Percentiles rank a stretch among this genome's conserved stretches.
These are phyloP conservation scores for Synanthedon vespiformis DNA, from an alignment of 2,888 invertebrate genomes.

Conservation along the genomic window DNA sequence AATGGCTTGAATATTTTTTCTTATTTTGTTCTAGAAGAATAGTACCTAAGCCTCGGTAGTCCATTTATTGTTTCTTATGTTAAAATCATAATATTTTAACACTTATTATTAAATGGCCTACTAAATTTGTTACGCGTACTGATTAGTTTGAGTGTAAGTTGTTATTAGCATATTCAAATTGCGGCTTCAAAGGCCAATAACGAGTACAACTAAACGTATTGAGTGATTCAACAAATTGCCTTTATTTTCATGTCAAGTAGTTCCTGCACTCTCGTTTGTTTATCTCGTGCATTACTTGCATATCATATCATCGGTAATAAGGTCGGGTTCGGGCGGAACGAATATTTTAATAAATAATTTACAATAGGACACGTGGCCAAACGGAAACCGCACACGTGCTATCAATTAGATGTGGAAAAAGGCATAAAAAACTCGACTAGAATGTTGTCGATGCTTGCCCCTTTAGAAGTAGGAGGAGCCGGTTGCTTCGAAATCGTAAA, in stretches of 20 bases:
- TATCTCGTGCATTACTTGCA: conserved; percentile 22
- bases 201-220: neutral
- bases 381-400: conserved; percentile 62
- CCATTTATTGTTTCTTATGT: too few relatives aligned
- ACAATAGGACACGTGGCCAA: conserved; percentile 56
- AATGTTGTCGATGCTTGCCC: conserved; percentile 31
- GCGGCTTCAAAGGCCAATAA: neutral
- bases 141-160: too few relatives aligned
- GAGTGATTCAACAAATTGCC: conserved; percentile 21
- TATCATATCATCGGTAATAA: conserved; percentile 22
- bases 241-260: conserved; percentile 39
- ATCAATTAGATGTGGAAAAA: conserved; percentile 55
- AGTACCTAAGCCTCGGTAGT: too few relatives aligned
- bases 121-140: too few relatives aligned
- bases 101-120: too few relatives aligned
- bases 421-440: conserved; percentile 31
- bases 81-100: too few relatives aligned
- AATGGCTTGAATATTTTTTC: too few relatives aligned
- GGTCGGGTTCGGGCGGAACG: conserved; percentile 36
- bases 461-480: conserved; percentile 31
- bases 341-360: conserved; percentile 58
- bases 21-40: too few relatives aligned
- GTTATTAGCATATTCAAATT: neutral
- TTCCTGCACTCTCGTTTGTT: conserved; percentile 32
- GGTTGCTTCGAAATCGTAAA: conserved; percentile 18